Evolutionary conservation across 1,140 invertebrate genomes (phyloP).

Genomic region (Leptinotarsa texana): DNA sequence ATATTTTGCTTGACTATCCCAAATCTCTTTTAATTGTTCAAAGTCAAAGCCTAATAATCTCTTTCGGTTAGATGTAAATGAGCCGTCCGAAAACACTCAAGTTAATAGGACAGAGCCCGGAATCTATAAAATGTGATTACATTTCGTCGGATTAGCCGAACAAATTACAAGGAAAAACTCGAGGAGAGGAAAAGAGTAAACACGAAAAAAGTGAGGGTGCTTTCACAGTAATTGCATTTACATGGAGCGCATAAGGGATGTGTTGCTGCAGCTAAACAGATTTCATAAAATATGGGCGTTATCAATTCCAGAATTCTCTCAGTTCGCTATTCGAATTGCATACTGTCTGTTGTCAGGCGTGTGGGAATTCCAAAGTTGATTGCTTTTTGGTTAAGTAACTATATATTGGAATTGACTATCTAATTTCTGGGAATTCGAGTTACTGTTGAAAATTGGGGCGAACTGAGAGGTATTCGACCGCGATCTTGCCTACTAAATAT

Average conservation of each 20-base stretch:
- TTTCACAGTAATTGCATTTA: constrained; percentile 12
- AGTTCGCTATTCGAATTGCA: neutral
- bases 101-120: constrained; percentile 2
- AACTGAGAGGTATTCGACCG: no score
- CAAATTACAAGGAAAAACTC: constrained; percentile 15
- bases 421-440: no score
- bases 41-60: neutral
- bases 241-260: neutral
- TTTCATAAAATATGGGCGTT: neutral
- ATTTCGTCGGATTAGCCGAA: constrained; percentile 4
- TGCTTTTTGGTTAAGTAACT: neutral
- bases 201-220: constrained; percentile 7
- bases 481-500: no score
- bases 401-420: neutral
- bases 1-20: neutral
- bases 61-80: constrained; percentile 12
- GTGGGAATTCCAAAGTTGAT: neutral
- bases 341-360: no score
- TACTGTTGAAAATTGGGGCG: no score
- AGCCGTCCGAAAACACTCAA: constrained; percentile 9
- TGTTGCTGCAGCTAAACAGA: neutral
- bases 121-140: constrained; percentile 20
- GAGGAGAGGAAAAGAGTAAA: neutral
- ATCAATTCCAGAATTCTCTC: neutral
- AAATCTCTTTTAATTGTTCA: constrained; percentile 4